A percentile compares a stretch with the other conserved stretches of the same genome.
These are phyloP conservation scores for Montifringilla adamsi DNA, from an alignment of 2,113 vertebrate species.

Conservation along the genomic window DNA sequence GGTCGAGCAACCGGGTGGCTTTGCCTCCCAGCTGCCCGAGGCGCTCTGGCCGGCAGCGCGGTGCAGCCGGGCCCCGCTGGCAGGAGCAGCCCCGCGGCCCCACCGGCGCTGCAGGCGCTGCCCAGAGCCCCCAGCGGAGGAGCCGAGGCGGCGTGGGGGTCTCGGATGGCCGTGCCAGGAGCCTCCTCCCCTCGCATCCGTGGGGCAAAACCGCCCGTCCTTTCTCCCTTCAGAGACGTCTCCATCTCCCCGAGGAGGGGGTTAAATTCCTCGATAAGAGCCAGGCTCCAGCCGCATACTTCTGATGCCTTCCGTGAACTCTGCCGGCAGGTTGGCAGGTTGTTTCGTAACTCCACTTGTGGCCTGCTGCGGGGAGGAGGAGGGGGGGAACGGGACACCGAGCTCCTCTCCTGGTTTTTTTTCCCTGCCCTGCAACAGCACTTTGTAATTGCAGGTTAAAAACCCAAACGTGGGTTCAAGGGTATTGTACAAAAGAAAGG, in stretches of 20 bases:
- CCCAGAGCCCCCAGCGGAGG: background rate
- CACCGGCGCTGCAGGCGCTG: accelerated
- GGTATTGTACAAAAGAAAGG: background rate
- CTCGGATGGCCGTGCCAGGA: background rate
- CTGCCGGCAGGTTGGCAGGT: constrained; percentile 20
- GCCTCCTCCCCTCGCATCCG: background rate
- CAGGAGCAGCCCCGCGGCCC: background rate
- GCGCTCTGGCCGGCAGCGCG: background rate
- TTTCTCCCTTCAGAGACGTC: background rate
- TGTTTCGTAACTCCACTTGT: constrained; percentile 29
- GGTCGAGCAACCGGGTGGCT: background rate
- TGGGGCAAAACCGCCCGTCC: background rate
- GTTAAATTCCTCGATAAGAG: constrained; percentile 26
- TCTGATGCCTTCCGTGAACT: constrained; percentile 38
- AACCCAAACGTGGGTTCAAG: background rate
- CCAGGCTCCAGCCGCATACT: constrained; percentile 16
- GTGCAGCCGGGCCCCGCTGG: accelerated
- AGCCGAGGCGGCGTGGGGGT: background rate
- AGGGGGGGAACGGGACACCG: background rate
- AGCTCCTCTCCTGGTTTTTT: background rate
- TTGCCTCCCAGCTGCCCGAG: background rate
- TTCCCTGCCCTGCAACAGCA: background rate
- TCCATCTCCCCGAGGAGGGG: background rate
- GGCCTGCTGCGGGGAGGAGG: background rate
- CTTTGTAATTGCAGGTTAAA: background rate